Conservation (phyloP, 2,888 invertebrate genomes). For the Philonicus albiceps region DNA sequence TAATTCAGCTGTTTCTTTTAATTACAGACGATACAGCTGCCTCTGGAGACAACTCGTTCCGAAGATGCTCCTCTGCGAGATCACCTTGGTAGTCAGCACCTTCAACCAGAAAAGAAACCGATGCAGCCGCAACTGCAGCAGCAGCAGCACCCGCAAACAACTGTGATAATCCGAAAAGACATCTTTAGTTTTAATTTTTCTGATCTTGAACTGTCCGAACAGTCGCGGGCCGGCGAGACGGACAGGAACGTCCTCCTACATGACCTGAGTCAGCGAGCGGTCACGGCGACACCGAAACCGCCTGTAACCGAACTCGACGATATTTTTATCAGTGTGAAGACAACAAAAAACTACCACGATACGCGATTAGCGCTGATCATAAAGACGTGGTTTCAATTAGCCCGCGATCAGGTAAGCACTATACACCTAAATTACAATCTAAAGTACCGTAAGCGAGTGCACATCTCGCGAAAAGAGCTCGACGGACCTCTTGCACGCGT, state of each 20-base stretch:
- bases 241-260: conserved; percentile 47
- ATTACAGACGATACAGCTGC: conserved; percentile 42
- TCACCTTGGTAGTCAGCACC: conserved; percentile 28
- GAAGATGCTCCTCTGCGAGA: neutral
- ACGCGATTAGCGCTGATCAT: conserved; percentile 85
- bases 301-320: conserved; percentile 80
- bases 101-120: conserved; percentile 43
- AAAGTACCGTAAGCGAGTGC: neutral
- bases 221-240: conserved; percentile 53
- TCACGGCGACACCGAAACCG: conserved; percentile 65
- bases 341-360: conserved; percentile 86
- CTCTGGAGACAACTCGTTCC: conserved; percentile 13
- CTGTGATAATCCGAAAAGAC: conserved; percentile 63
- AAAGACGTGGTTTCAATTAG: conserved; percentile 95
- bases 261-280: conserved; percentile 61
- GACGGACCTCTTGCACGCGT: neutral
- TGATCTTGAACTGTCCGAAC: conserved; percentile 60
- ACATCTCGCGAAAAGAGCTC: neutral
- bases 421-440: neutral
- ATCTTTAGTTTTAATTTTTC: conserved; percentile 62
- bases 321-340: conserved; percentile 95
- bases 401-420: conserved; percentile 82
- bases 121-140: conserved; percentile 45
- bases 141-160: conserved; percentile 54
- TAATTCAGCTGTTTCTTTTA: conserved; percentile 17